phyloP scores from a whole-genome alignment of 2,888 invertebrate species.

The Noctua pronuba region DNA sequence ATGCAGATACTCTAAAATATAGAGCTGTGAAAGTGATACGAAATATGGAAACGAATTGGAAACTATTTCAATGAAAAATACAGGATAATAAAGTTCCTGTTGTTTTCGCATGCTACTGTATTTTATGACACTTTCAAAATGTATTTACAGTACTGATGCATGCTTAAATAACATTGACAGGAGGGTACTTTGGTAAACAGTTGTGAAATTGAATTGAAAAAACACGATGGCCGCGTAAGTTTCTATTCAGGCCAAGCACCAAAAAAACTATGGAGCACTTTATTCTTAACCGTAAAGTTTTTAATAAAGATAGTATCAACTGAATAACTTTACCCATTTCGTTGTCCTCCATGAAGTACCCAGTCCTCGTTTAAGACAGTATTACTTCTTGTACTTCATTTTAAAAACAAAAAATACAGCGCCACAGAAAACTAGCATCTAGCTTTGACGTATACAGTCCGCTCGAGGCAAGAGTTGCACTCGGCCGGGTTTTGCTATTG shows the following conservation, averaged over 20 bases:
- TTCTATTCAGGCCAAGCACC: neutral
- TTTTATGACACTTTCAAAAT: neutral
- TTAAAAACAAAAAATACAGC: neutral
- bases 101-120: neutral
- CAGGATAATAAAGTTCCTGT: neutral
- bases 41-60: neutral
- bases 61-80: neutral
- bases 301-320: conserved; percentile 1
- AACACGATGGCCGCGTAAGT: neutral
- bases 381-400: conserved; percentile 22
- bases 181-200: neutral
- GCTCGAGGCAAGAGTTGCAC: conserved; percentile 47
- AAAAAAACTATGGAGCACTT: neutral
- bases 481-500: conserved; percentile 49
- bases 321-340: conserved; percentile 13
- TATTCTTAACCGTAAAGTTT: neutral
- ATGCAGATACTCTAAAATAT: neutral
- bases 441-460: conserved; percentile 22
- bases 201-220: neutral
- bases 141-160: neutral
- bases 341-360: conserved; percentile 7
- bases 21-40: neutral
- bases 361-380: conserved; percentile 10
- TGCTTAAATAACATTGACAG: neutral
- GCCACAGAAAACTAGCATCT: conserved; percentile 15